Percentiles rank a stretch among this genome's conserved stretches.
Evolutionary conservation across 1,140 invertebrate genomes (phyloP).

Genomic region (Leptinotarsa texana): DNA sequence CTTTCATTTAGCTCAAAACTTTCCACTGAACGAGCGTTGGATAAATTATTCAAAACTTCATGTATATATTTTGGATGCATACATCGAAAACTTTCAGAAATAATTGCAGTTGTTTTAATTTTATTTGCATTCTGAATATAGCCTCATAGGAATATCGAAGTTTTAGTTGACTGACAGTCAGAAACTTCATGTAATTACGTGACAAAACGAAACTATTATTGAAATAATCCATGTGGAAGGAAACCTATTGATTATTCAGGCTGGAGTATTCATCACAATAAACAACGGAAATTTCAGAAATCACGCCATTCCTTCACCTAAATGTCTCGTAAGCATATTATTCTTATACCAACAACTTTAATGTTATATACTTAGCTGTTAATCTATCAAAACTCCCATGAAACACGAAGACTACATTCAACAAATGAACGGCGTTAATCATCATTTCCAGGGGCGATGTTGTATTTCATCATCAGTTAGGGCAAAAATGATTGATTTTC

Average conservation of each 20-base stretch:
- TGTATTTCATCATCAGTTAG: neutral
- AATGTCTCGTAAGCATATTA: conserved; percentile 2
- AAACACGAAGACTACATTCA: neutral
- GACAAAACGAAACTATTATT: no score
- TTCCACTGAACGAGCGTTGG: neutral
- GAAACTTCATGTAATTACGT: no score
- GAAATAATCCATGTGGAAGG: no score
- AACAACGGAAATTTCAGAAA: neutral
- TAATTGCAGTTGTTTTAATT: conserved; percentile 8
- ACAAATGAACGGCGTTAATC: conserved; percentile 6
- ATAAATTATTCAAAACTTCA: neutral
- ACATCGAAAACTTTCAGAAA: neutral
- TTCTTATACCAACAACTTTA: neutral
- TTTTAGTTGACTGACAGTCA: neutral
- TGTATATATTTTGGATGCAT: neutral
- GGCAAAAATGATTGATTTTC: neutral
- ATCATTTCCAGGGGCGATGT: neutral
- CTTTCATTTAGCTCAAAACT: neutral
- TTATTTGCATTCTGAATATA: neutral
- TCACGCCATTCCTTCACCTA: neutral
- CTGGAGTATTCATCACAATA: neutral
- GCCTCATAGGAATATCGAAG: neutral
- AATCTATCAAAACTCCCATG: neutral
- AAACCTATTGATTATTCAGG: neutral
- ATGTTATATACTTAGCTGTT: conserved; percentile 3